Conservation (phyloP, 2,113 vertebrate species). For the Isurus oxyrinchus region DNA sequence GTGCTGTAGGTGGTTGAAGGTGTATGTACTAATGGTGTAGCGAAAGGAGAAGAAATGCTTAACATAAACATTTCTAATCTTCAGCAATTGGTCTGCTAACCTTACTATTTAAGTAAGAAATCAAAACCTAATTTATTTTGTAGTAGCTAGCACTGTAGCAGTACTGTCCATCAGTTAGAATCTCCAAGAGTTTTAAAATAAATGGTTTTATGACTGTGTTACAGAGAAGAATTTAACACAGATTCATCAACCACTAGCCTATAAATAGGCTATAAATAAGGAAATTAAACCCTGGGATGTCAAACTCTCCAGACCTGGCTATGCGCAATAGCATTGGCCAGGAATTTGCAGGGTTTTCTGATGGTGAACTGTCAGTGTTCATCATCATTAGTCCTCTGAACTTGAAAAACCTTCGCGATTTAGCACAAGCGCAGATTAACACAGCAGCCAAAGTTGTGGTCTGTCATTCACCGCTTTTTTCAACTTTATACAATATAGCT, state of each 20-base stretch:
- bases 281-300: not conserved
- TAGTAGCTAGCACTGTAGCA: not conserved
- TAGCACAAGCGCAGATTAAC: not conserved
- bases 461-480: not conserved
- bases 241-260: not conserved
- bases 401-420: not conserved
- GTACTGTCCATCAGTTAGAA: not conserved
- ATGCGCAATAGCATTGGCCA: not conserved
- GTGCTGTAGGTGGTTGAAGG: not conserved
- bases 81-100: not conserved
- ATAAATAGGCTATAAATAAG: not conserved
- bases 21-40: not conserved
- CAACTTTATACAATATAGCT: not conserved
- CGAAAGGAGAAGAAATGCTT: not conserved
- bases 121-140: not conserved
- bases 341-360: not conserved
- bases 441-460: not conserved
- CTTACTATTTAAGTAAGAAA: not conserved
- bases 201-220: not conserved
- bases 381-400: not conserved
- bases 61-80: not conserved
- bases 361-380: not conserved
- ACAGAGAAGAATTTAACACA: not conserved
- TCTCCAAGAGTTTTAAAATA: not conserved
- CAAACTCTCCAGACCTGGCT: not conserved